A percentile compares a stretch with the other conserved stretches of the same genome.
These are phyloP conservation scores for Corythornis cristatus DNA, from an alignment of 2,113 vertebrate genomes.

Conservation along the genomic window DNA sequence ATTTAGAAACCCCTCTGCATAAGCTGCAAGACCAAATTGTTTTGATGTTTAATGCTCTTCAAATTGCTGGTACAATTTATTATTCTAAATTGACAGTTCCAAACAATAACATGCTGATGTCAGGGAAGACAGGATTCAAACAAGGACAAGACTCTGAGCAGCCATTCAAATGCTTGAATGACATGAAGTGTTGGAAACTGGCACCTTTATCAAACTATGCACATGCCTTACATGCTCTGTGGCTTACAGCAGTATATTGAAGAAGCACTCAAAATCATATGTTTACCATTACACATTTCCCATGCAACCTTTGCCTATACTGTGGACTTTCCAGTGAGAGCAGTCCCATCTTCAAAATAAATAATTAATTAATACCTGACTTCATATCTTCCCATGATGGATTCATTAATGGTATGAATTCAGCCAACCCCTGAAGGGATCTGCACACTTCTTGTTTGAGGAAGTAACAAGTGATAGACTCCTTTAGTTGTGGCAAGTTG, in stretches of 20 bases:
- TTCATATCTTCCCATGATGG: background rate
- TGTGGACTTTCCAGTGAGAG: background rate
- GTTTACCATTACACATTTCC: background rate
- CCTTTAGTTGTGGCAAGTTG: background rate
- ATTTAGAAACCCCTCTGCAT: background rate
- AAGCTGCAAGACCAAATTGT: background rate
- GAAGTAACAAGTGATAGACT: background rate
- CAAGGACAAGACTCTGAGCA: background rate
- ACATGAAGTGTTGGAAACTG: background rate
- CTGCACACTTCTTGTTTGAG: background rate
- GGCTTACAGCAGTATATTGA: background rate
- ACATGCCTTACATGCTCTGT: background rate
- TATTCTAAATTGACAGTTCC: background rate
- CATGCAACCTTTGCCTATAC: background rate
- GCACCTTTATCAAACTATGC: background rate
- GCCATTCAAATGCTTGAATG: background rate
- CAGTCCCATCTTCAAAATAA: background rate
- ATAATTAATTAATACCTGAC: background rate
- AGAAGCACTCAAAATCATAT: background rate
- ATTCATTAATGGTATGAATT: background rate
- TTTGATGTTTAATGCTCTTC: background rate
- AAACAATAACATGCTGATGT: background rate
- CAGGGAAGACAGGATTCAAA: background rate
- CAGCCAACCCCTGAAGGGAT: background rate
- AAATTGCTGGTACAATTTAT: background rate